Conservation (phyloP, 2,888 invertebrate species). For the Marronus borbonicus region DNA sequence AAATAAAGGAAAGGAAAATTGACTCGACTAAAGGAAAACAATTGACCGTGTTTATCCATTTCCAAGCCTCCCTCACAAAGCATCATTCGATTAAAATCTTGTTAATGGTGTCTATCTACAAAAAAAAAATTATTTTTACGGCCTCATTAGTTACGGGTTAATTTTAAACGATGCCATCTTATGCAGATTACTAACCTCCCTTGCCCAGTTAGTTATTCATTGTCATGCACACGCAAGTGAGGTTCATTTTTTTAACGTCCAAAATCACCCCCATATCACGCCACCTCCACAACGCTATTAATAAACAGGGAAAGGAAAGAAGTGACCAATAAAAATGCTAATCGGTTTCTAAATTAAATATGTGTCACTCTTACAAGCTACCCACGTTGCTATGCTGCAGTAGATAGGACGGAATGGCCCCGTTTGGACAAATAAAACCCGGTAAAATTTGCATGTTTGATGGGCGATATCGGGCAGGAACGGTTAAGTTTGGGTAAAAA, state of each 20-base stretch:
- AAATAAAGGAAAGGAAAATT: too few relatives aligned
- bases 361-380: not conserved
- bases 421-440: too few relatives aligned
- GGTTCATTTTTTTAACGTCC: not conserved
- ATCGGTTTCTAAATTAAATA: slow-evolving; percentile 15
- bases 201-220: not conserved
- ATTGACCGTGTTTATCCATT: too few relatives aligned
- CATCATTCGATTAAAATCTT: too few relatives aligned
- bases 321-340: slow-evolving; percentile 29
- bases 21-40: too few relatives aligned
- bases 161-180: not conserved
- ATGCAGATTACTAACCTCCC: not conserved
- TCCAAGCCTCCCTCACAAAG: too few relatives aligned
- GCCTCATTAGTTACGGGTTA: not conserved
- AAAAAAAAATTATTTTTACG: slow-evolving; percentile 3
- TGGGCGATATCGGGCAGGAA: too few relatives aligned
- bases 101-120: too few relatives aligned
- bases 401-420: too few relatives aligned
- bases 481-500: too few relatives aligned
- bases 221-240: not conserved
- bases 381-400: too few relatives aligned
- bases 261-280: not conserved
- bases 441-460: too few relatives aligned
- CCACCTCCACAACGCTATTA: not conserved
- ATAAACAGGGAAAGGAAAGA: not conserved